Base-by-base conservation (phyloP, 2,797 vertebrate species). In the Neoniphon sammara region DNA sequence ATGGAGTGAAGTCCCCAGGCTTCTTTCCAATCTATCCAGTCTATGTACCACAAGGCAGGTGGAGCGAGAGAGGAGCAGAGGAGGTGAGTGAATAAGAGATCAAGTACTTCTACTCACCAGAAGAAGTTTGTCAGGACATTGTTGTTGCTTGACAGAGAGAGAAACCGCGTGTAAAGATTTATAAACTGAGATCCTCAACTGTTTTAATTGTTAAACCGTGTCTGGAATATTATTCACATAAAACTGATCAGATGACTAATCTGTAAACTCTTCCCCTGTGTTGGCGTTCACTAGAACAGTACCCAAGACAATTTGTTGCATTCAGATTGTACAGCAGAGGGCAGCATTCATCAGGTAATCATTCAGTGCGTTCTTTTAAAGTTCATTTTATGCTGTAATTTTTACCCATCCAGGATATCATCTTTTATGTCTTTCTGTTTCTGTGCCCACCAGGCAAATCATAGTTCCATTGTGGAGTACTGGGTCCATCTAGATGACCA, bases 401-500 rank as follows among this genome's bases (percentile, higher is more conserved):
- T 53, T 7, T 9, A 1, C 8, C 30, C 9, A 23, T 53, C n/a
- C 10, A 50, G 46, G 23, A 2, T 23, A 17, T 23, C 0, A 5
- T n/a, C 7, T 14, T 18, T 15, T n/a, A n/a, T n/a, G n/a, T n/a
- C n/a, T n/a, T 39, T 31, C 1, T 36, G 1, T 9, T 39, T 71
- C 9, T 46, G 2, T 73, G 67, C 61, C n/a, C 68, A 34, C n/a
- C 52, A 88, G 86, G 56, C n/a, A 21, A 60, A 5, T 67, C 69
- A 44, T 4, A 55, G 14, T 56, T 66, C 96, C 89, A 92, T 56
- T 14, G 31, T 95, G 2, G 95, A 96, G n/a, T 95, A 94, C 90
- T 95, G 95, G 87, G 92, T 95, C 50, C 95, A 70, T 96, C 82
- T 95, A 89, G 83, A 96, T 94, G 84, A 95, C 94, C 78, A 96